Base-by-base conservation (phyloP, 2,888 invertebrate genomes). In the Xylota sylvarum region DNA sequence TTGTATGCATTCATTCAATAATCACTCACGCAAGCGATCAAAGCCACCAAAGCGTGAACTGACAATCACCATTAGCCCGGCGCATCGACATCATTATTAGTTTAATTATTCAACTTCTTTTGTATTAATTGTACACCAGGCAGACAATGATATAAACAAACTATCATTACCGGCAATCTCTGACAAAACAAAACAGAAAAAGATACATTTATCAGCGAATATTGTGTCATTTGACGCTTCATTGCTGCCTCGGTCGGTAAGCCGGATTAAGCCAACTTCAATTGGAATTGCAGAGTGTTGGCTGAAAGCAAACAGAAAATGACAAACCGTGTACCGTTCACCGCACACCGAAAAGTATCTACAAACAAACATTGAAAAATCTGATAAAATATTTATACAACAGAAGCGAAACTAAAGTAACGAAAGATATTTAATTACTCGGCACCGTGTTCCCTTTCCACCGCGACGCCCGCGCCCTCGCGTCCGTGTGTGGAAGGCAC, bases 361-460 rank as follows among this genome's bases (percentile, higher is more conserved):
- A 65, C 64, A 82, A 56, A 74, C 73, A 85, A 80, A 83, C 72
- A 73, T 48, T 60, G 35, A 32, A 50, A 50, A 65, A 81, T 81
- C 77, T 40, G 82, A 82, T 86, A 82, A 86, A 82, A 82, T 82
- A 82, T 82, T 82, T 82, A 69, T 65, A 73, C 72, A 86, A 82
- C 86, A 86, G 85, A 72, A 86, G 85, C 81, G 40, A 72, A 77
- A 56, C 77, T 72, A 62, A 86, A 72, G 81, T 52, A 81, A 80
- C 64, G 73, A 85, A 85, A 80, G 70, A 86, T 77, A 86, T 81
- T 77, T 86, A 86, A 86, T 86, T 86, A 86, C 81, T 81, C 77
- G 52, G 81, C 65, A 35, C 65, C 40, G 23, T 35, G 9, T 12
- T n/a, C 4, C n/a, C 43, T 14, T 10, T 7, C 14, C 10, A 7